These are phyloP conservation scores for Saxicola maurus DNA, from an alignment of 2,797 vertebrate species.

Conservation along the genomic window DNA sequence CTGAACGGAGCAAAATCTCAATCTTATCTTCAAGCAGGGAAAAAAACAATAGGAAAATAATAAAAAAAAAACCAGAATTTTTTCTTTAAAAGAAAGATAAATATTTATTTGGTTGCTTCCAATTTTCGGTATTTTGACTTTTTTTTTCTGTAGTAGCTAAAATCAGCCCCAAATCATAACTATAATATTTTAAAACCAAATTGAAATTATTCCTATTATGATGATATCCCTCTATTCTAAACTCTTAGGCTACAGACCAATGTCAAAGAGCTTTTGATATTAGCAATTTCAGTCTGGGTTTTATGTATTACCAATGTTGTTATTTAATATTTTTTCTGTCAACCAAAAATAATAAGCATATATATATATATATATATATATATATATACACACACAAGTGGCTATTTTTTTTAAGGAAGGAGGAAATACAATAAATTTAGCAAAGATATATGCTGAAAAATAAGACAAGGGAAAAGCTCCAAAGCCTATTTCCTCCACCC, in stretches of 20 bases:
- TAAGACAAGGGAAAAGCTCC: fast-evolving
- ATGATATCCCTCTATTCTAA: background rate
- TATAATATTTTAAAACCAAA: background rate
- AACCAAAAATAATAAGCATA: background rate
- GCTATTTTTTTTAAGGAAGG: background rate
- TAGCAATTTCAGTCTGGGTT: background rate
- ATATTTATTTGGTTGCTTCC: background rate
- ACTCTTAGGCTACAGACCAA: background rate
- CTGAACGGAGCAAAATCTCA: background rate
- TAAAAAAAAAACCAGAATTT: background rate
- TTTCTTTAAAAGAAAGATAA: background rate
- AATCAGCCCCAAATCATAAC: background rate
- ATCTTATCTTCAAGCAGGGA: background rate
- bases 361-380: no score
- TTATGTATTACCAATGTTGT: background rate
- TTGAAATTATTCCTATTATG: background rate
- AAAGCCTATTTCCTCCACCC: fast-evolving
- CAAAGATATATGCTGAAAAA: background rate
- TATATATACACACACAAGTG: background rate
- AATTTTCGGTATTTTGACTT: background rate
- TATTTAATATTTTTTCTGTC: background rate
- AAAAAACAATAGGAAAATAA: background rate
- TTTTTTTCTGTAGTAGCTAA: background rate
- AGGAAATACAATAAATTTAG: background rate
- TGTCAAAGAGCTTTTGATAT: background rate